A percentile compares a stretch with the other conserved stretches of the same genome.
Evolutionary conservation across 2,797 vertebrate genomes (phyloP).

Genomic region (Sarcophilus harrisii): DNA sequence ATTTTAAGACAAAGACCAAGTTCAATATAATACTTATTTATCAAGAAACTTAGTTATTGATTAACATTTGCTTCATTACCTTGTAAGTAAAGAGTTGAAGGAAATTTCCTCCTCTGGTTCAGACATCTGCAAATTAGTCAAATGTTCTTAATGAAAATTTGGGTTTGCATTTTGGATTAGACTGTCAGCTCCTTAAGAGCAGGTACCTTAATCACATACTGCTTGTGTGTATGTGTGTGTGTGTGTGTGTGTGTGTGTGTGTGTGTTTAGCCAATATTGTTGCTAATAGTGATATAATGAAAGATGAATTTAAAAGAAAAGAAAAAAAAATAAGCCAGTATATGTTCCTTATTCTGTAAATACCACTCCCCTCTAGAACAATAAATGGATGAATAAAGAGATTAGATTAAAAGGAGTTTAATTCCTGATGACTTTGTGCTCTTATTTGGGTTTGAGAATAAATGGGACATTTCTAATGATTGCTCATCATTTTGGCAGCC

Average conservation of each 20-base stretch:
- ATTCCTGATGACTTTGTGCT: constrained; percentile 69
- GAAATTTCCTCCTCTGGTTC: not conserved
- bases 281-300: not conserved
- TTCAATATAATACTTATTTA: not conserved
- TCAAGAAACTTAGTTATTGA: not conserved
- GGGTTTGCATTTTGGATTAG: not conserved
- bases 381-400: not conserved
- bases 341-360: not conserved
- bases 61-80: not conserved
- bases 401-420: constrained; percentile 37
- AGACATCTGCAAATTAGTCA: not conserved
- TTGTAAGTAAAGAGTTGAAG: not conserved
- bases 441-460: constrained; percentile 68
- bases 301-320: not conserved
- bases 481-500: constrained; percentile 63
- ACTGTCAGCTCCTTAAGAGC: not conserved
- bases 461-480: constrained; percentile 70
- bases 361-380: not conserved
- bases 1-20: not conserved
- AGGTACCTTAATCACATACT: not conserved
- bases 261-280: not conserved
- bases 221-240: not conserved
- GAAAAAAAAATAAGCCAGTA: constrained; percentile 34
- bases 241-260: not conserved
- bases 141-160: not conserved